Evolutionary conservation across 2,888 invertebrate species (phyloP).

Genomic region (Zootermopsis nevadensis): DNA sequence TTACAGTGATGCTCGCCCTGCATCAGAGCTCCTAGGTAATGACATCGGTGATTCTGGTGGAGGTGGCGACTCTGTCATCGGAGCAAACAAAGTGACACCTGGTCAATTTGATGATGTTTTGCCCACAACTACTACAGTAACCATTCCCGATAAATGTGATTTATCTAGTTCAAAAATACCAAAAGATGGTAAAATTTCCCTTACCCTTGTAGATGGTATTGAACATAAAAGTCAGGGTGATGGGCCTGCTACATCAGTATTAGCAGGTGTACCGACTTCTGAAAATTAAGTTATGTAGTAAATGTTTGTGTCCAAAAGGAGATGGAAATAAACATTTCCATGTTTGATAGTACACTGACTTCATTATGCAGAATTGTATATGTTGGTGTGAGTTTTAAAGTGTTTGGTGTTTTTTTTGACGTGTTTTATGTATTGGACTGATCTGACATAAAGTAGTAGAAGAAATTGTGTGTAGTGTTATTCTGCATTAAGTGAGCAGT

Average conservation of each 20-base stretch:
- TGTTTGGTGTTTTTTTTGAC: too few relatives aligned
- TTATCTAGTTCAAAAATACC: conserved; percentile 8
- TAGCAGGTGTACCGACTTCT: conserved; percentile 56
- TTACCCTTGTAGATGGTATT: conserved; percentile 54
- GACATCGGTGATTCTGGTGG: conserved; percentile 35
- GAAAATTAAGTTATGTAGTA: conserved; percentile 56
- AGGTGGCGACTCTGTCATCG: conserved; percentile 56
- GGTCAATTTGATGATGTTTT: conserved; percentile 60
- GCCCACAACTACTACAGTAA: not conserved
- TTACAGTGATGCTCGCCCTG: conserved; percentile 56
- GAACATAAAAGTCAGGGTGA: conserved; percentile 63
- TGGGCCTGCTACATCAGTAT: conserved; percentile 56
- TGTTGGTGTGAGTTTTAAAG: too few relatives aligned
- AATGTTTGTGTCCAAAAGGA: conserved; percentile 7
- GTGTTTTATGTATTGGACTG: too few relatives aligned
- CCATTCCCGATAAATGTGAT: not conserved
- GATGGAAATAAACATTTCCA: not conserved
- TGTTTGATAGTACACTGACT: too few relatives aligned
- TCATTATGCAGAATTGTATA: too few relatives aligned
- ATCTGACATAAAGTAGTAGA: too few relatives aligned
- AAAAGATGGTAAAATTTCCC: conserved; percentile 56
- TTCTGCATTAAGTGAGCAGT: too few relatives aligned
- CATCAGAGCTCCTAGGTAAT: conserved; percentile 43
- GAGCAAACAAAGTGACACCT: conserved; percentile 56
- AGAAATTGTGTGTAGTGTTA: too few relatives aligned